These are phyloP conservation scores for Catotricha subobsoleta DNA, from an alignment of 2,888 invertebrate genomes.

Conservation along the genomic window DNA sequence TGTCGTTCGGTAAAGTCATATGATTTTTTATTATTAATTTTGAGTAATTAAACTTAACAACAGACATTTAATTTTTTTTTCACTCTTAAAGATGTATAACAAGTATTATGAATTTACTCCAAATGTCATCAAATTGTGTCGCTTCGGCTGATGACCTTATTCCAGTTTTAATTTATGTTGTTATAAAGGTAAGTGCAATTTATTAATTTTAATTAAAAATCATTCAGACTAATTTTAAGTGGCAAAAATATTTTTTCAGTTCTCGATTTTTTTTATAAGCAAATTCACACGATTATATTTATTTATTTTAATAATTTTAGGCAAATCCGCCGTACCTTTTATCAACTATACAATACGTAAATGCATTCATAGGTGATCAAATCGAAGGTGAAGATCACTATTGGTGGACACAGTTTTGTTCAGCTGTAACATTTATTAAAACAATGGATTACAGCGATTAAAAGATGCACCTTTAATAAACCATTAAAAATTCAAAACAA, in stretches of 20 bases:
- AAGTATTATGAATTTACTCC: slow-evolving; percentile 84
- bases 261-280: neutral
- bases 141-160: slow-evolving; percentile 91
- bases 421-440: slow-evolving; percentile 94
- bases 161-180: slow-evolving; percentile 89
- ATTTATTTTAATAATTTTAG: slow-evolving; percentile 29
- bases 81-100: slow-evolving; percentile 50
- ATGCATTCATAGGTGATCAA: slow-evolving; percentile 70
- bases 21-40: neutral
- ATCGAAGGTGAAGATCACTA: slow-evolving; percentile 84
- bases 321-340: slow-evolving; percentile 87
- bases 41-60: neutral
- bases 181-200: slow-evolving; percentile 55
- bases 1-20: slow-evolving; percentile 23
- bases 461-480: too few relatives aligned
- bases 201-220: neutral
- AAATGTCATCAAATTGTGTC: slow-evolving; percentile 60
- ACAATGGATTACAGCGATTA: slow-evolving; percentile 47
- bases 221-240: neutral
- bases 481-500: too few relatives aligned
- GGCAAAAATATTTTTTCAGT: neutral
- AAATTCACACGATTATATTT: neutral
- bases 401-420: slow-evolving; percentile 97
- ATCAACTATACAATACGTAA: slow-evolving; percentile 91
- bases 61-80: neutral